phyloP scores from a whole-genome alignment of 1,140 invertebrate genomes.

The Oedothorax gibbosus region DNA sequence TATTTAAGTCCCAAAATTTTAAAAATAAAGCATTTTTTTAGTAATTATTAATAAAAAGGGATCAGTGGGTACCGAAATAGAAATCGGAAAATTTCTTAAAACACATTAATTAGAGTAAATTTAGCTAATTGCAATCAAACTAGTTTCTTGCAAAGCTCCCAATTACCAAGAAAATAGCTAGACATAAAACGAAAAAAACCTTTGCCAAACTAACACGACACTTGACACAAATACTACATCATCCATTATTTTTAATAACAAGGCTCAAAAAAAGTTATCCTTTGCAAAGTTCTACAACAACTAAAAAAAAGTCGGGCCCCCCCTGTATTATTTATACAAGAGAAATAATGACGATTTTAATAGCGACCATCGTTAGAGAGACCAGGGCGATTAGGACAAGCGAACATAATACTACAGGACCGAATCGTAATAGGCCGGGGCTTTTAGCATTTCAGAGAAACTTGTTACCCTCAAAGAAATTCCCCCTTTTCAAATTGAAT shows the following conservation, averaged over 20 bases:
- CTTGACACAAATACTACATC: constrained; percentile 3
- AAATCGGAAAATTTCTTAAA: too few relatives aligned
- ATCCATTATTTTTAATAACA: constrained; percentile 55
- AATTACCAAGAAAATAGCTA: not conserved
- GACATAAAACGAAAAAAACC: too few relatives aligned
- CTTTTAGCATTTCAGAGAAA: constrained; percentile 30
- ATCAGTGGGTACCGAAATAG: too few relatives aligned
- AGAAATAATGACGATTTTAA: constrained; percentile 52
- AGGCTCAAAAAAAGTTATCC: constrained; percentile 16
- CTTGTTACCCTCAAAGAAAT: constrained; percentile 47
- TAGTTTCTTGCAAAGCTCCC: too few relatives aligned
- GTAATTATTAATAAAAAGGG: too few relatives aligned
- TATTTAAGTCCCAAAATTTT: too few relatives aligned
- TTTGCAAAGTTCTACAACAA: not conserved
- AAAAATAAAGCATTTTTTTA: too few relatives aligned
- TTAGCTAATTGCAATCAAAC: too few relatives aligned
- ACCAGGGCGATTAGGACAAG: constrained; percentile 28
- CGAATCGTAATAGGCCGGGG: constrained; percentile 28
- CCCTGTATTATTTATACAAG: constrained; percentile 44
- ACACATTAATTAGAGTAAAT: too few relatives aligned
- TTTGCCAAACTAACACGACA: constrained; percentile 18
- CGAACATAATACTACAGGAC: constrained; percentile 25
- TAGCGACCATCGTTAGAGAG: constrained; percentile 37
- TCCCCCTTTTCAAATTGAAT: not conserved
- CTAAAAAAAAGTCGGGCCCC: constrained; percentile 9